A percentile compares a stretch with the other conserved stretches of the same genome.
Conservation (phyloP, 2,113 vertebrate species). For the Mesoclemmys tuberculata region DNA sequence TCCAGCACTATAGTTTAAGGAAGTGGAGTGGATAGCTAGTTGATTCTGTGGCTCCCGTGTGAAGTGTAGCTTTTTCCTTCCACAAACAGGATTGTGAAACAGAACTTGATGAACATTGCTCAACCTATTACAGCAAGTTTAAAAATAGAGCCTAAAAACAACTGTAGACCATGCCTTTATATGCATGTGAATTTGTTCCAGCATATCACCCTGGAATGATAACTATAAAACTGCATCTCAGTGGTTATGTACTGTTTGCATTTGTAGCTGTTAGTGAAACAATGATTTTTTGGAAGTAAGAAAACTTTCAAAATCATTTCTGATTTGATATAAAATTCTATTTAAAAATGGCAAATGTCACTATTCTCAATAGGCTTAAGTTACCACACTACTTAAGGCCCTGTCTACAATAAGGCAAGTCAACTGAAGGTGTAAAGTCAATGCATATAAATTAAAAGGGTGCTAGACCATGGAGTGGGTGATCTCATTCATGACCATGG, state of each 20-base stretch:
- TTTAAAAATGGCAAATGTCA: no score
- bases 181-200: constrained; percentile 30
- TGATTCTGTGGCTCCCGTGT: constrained; percentile 22
- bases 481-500: neutral
- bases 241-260: no score
- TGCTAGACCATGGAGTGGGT: neutral
- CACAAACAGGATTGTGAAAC: constrained; percentile 30
- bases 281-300: neutral
- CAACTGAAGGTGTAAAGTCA: neutral
- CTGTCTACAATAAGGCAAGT: neutral
- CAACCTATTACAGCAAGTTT: constrained; percentile 58
- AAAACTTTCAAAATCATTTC: neutral
- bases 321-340: neutral
- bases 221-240: no score
- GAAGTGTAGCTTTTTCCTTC: constrained; percentile 28
- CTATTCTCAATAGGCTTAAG: neutral
- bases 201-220: neutral
- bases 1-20: neutral
- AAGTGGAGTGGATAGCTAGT: neutral
- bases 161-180: constrained; percentile 52
- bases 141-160: constrained; percentile 66
- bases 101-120: constrained; percentile 22
- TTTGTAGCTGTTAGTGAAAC: neutral
- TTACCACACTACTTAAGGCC: neutral
- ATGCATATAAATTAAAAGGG: neutral